Conservation (phyloP, 1,140 invertebrate species). For the Eurosta solidaginis region DNA sequence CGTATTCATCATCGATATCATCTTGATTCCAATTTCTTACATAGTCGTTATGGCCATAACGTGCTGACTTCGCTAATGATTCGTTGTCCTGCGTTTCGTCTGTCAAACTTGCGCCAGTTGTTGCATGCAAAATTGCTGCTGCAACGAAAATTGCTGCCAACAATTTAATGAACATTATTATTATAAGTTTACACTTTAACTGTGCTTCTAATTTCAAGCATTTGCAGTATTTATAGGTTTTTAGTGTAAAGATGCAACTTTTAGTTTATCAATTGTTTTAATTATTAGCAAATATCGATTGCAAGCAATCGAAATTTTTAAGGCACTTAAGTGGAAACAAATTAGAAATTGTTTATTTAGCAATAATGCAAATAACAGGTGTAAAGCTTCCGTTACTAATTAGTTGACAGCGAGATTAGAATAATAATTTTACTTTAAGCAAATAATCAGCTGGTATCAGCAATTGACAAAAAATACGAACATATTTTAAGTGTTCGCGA, state of each 20-base stretch:
- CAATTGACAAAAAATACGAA: too few relatives aligned
- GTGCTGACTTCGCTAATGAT: background rate
- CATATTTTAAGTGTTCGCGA: too few relatives aligned
- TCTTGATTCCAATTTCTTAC: background rate
- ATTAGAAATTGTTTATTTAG: slow-evolving; percentile 10
- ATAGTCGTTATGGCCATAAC: background rate
- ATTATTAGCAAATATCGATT: background rate
- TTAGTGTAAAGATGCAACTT: background rate
- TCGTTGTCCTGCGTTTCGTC: background rate
- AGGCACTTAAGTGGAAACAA: background rate
- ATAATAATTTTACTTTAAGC: too few relatives aligned
- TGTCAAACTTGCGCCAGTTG: background rate
- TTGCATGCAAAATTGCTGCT: background rate
- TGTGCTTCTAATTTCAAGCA: background rate
- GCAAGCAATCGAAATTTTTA: background rate
- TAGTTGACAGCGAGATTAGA: too few relatives aligned
- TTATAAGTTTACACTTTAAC: background rate
- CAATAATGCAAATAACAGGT: background rate
- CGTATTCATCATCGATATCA: background rate
- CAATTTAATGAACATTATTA: background rate
- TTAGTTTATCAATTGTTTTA: background rate
- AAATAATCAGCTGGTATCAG: too few relatives aligned
- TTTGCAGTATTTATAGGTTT: background rate
- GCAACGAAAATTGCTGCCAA: background rate
- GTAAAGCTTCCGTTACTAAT: background rate